Conservation (phyloP, 2,113 vertebrate species). For the Phrynosoma platyrhinos region DNA sequence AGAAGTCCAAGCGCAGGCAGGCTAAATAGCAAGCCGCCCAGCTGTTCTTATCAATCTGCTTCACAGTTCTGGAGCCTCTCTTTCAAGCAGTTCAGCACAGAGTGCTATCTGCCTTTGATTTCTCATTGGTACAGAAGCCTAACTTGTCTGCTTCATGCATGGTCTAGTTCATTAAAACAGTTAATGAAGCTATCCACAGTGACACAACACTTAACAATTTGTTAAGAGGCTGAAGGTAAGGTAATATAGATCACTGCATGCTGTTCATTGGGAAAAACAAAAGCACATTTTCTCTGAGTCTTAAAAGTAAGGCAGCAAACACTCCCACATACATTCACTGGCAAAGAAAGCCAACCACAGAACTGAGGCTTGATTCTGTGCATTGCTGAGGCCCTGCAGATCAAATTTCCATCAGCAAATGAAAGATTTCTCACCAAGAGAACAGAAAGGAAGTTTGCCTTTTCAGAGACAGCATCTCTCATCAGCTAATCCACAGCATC, state of each 20-base stretch:
- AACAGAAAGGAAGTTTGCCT: too few species aligned
- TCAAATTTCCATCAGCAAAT: constrained; percentile 3
- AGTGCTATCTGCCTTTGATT: constrained; percentile 69
- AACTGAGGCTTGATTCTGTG: not conserved
- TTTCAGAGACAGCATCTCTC: not conserved
- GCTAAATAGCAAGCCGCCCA: constrained; percentile 57
- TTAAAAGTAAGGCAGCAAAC: constrained; percentile 31
- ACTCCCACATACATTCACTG: constrained; percentile 18
- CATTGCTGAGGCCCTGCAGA: constrained; percentile 11
- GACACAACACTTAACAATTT: constrained; percentile 40
- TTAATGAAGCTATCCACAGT: constrained; percentile 64
- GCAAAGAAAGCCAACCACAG: constrained; percentile 25
- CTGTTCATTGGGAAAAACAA: constrained; percentile 47
- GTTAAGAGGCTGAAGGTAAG: constrained; percentile 31
- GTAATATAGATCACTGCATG: constrained; percentile 59
- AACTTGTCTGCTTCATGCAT: constrained; percentile 51
- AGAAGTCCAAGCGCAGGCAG: constrained; percentile 40
- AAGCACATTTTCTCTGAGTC: constrained; percentile 46
- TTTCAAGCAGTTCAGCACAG: constrained; percentile 57
- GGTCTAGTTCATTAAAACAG: constrained; percentile 52
- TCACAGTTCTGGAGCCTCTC: constrained; percentile 51
- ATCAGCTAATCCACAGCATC: not conserved
- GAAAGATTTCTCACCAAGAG: not conserved
- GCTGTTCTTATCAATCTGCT: constrained; percentile 69
- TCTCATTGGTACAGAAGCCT: constrained; percentile 59